Base-by-base conservation (phyloP, 1,140 invertebrate species). In the Drosophila willistoni region DNA sequence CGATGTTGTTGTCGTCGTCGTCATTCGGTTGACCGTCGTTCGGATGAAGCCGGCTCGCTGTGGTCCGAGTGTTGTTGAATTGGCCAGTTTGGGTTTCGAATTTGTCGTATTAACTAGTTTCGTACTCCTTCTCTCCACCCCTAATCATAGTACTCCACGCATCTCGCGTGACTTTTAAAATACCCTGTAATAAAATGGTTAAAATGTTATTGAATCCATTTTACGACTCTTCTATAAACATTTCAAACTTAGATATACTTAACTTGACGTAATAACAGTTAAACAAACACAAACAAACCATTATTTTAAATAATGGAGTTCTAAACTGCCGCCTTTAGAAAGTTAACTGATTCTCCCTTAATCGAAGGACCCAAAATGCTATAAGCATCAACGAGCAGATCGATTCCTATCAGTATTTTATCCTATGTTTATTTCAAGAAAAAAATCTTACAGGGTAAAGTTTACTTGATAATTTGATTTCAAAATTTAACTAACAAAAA, bases 111-210 rank as follows among this genome's bases (percentile, higher is more conserved):
- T 57, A 13, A 55, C 64, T 66, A 68, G 60, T 67, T 74, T 71
- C 42, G 70, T 29, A 29, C 29, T 69, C 63, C n/a, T 42, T 17
- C 77, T 68, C 61, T 42, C 54, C 22, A 4, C 17, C 42, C 51
- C 51, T 44, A 29, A 29, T 12, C 44, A 62, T 22, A 42, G 36
- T 10, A 29, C 33, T 66, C 63, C 13, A 76, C 79, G 60, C 77
- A 73, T 57, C 71, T 76, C 73, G 59, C 68, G 54, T 68, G 75
- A 47, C 72, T 77, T 86, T 81, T 19, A 68, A 87, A 29, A 22
- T 51, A 51, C 44, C 44, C 44, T 77, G 65, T 66, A 64, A 39
- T 63, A 70, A 74, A 66, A 63, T 41, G 42, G 34, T 36, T 3
- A 47, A 29, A 29, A 29, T 0, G 6, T 7, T 25, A 25, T 25